Percentiles rank a stretch among this genome's conserved stretches.
Conservation (phyloP, 2,888 invertebrate genomes). For the Choreutis nemorana region DNA sequence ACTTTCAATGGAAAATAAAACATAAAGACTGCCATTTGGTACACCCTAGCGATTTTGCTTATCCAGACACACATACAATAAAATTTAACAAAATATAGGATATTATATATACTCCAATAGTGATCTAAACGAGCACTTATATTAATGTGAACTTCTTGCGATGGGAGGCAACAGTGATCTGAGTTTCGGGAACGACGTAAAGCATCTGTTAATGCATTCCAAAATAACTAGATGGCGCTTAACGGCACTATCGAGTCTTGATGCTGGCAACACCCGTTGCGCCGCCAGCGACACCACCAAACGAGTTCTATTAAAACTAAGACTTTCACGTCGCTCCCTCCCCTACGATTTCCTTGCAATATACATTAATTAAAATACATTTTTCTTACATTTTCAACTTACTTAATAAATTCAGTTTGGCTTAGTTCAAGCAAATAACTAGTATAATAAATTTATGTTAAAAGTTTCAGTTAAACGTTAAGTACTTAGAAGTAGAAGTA, state of each 20-base stretch:
- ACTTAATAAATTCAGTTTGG: conserved; percentile 68
- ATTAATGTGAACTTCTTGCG: conserved; percentile 37
- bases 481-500: conserved; percentile 66
- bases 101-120: conserved; percentile 43
- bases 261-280: conserved; percentile 9
- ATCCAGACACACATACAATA: conserved; percentile 51
- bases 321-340: too few relatives aligned
- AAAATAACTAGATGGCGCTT: too few relatives aligned
- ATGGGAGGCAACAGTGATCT: conserved; percentile 55
- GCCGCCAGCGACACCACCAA: conserved; percentile 14
- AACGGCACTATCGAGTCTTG: too few relatives aligned
- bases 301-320: too few relatives aligned
- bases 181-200: too few relatives aligned
- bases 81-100: conserved; percentile 64
- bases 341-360: conserved; percentile 37
- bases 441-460: conserved; percentile 66
- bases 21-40: conserved; percentile 24
- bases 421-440: conserved; percentile 67
- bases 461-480: conserved; percentile 64
- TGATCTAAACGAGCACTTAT: conserved; percentile 52
- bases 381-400: conserved; percentile 64
- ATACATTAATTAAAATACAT: conserved; percentile 65
- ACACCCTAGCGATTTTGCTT: conserved; percentile 44
- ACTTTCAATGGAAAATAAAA: too few relatives aligned
- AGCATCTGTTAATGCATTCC: too few relatives aligned